Evolutionary conservation across 1,140 invertebrate genomes (phyloP), one percentile per base, ranked within the genome.

Genomic region (Gonatopus flavifemur): DNA sequence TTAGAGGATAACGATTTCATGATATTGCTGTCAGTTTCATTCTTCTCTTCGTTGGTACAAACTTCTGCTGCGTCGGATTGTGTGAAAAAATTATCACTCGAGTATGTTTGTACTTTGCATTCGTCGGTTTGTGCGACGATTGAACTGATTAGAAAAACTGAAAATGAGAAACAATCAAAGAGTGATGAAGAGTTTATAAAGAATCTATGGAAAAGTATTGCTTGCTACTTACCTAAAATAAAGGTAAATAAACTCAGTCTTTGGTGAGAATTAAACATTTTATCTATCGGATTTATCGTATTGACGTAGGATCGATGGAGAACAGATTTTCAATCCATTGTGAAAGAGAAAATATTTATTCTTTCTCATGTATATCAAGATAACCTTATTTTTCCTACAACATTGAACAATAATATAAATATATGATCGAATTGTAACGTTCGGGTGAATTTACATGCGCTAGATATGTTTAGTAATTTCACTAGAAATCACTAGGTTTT

Each of bases 161-260:
- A 21, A 44, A 15, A 5, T 33, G 32, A 9, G 1, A 37, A 9
- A 18, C 7, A 33, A 18, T 13, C 31, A 25, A 12, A 28, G 18
- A 25, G 9, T 13, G 3, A 10, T 30, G 16, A 22, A 13, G n/a
- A n/a, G n/a, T n/a, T n/a, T 4, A 22, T 3, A 5, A 15, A 57
- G 40, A 0, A 8, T 13, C 3, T 4, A 20, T 3, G 9, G 31
- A 48, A 38, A 22, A 32, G 18, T n/a, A 3, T 39, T 30, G n/a
- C n/a, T n/a, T n/a, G n/a, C n/a, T n/a, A n/a, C 36, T 59, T 24
- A 60, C 58, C 57, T 38, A 48, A 55, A 15, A 48, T 33, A 52
- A 59, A 10, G 8, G 46, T 10, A 48, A 31, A 25, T 13, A 61
- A 33, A 44, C 28, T 25, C 4, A 48, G 31, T 8, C 30, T 59